These are phyloP conservation scores for Verasper variegatus DNA, from an alignment of 2,113 vertebrate species.

Conservation along the genomic window DNA sequence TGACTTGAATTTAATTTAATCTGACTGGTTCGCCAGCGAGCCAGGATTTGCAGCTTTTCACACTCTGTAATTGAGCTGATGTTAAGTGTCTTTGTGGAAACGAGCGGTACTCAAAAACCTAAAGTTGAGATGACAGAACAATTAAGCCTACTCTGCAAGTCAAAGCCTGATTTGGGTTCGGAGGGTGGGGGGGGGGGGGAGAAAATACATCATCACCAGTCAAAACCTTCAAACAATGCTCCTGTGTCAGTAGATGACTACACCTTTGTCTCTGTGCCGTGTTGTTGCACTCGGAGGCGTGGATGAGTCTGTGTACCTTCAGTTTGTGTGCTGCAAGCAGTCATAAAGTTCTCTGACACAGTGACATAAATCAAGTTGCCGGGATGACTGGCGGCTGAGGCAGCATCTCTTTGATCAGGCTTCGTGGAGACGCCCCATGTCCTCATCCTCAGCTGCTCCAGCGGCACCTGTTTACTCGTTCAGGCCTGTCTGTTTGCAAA, in stretches of 20 bases:
- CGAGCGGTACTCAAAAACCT: constrained; percentile 10
- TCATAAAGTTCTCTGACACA: constrained; percentile 69
- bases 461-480: constrained; percentile 90
- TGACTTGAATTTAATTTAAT: constrained; percentile 54
- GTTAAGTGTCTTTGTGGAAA: constrained; percentile 48
- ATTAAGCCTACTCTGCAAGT: constrained; percentile 34
- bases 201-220: constrained; percentile 1
- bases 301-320: constrained; percentile 41
- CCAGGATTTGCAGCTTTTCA: constrained; percentile 50
- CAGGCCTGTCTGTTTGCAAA: constrained; percentile 82
- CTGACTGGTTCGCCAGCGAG: constrained; percentile 36
- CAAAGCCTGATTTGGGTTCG: constrained; percentile 29
- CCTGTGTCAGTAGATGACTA: neutral
- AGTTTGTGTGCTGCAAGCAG: constrained; percentile 51
- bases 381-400: constrained; percentile 82
- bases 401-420: constrained; percentile 87
- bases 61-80: constrained; percentile 49
- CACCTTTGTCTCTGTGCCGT: neutral
- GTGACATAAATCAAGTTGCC: constrained; percentile 78
- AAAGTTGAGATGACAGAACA: constrained; percentile 42
- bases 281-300: constrained; percentile 5
- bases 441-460: constrained; percentile 81
- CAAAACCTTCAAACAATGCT: constrained; percentile 13
- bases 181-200: neutral
- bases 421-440: constrained; percentile 82